These are phyloP conservation scores for Lissocephala sabroskyi DNA, from an alignment of 2,888 invertebrate species.

Conservation along the genomic window DNA sequence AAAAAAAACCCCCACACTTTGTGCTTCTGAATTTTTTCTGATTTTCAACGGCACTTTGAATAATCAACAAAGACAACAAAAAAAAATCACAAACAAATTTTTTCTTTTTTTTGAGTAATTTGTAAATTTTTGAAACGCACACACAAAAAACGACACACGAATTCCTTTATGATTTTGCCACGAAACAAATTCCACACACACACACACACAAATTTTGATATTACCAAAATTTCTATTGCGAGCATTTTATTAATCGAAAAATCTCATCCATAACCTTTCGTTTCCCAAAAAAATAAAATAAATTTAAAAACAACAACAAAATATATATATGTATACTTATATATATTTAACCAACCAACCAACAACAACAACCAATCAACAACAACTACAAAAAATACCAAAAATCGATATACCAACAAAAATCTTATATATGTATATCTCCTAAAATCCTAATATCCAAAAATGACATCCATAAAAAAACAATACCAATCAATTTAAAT, in stretches of 20 bases:
- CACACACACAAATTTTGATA: slow-evolving; percentile 9
- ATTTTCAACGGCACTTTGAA: slow-evolving; percentile 25
- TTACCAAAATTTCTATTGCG: slow-evolving; percentile 29
- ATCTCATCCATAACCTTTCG: slow-evolving; percentile 61
- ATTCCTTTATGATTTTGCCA: slow-evolving; percentile 32
- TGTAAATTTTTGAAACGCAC: slow-evolving; percentile 38
- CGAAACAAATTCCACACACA: slow-evolving; percentile 14
- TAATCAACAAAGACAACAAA: background rate
- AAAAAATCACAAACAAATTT: background rate
- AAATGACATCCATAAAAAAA: background rate
- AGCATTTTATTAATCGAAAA: slow-evolving; percentile 55
- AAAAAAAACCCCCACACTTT: no score
- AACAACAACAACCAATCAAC: slow-evolving; percentile 22
- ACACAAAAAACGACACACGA: slow-evolving; percentile 21
- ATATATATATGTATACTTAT: background rate
- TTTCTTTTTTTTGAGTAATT: slow-evolving; percentile 10
- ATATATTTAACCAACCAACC: slow-evolving; percentile 8
- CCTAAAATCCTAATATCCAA: slow-evolving; percentile 5
- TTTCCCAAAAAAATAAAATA: slow-evolving; percentile 40
- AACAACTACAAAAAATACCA: slow-evolving; percentile 9
- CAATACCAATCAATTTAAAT: no score
- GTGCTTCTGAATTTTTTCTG: slow-evolving; percentile 7
- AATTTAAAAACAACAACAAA: slow-evolving; percentile 22
- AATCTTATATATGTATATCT: background rate
- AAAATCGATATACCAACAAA: no score